Conservation (phyloP, 2,113 vertebrate genomes). For the Sitta europaea region DNA sequence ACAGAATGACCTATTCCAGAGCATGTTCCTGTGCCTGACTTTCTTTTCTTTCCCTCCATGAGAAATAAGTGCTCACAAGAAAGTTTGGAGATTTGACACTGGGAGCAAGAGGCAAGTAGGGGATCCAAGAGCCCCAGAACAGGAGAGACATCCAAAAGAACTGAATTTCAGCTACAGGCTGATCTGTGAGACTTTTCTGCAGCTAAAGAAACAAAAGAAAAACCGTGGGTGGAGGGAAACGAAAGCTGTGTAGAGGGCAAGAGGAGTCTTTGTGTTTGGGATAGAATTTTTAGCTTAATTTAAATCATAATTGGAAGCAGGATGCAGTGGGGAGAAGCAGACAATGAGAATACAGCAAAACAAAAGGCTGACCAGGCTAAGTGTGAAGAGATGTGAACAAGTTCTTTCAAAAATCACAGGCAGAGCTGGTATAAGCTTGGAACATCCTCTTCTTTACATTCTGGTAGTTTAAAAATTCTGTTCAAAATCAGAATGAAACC, state of each 20-base stretch:
- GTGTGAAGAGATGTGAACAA: not conserved
- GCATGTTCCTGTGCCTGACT: constrained; percentile 26
- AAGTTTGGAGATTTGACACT: constrained; percentile 7
- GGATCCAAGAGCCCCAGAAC: not conserved
- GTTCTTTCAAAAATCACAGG: constrained; percentile 1
- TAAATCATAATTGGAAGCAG: constrained; percentile 16
- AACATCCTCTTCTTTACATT: not conserved
- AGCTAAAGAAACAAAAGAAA: constrained; percentile 19
- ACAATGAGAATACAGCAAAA: not conserved
- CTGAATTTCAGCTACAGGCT: not conserved
- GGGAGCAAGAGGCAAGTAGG: not conserved
- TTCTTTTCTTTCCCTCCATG: constrained; percentile 1
- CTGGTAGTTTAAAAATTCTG: not conserved
- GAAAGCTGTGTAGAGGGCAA: not conserved
- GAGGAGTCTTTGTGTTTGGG: not conserved
- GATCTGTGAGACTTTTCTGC: not conserved
- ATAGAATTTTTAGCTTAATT: constrained; percentile 3
- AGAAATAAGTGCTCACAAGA: constrained; percentile 36
- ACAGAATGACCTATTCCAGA: constrained; percentile 68
- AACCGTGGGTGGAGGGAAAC: not conserved
- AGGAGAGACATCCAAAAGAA: not conserved
- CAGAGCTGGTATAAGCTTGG: not conserved
- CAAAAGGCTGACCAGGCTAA: not conserved
- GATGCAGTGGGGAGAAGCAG: not conserved
- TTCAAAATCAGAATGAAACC: not conserved